Percentiles rank a stretch among this genome's conserved stretches.
Evolutionary conservation across 2,797 vertebrate species (phyloP).

Genomic region (Iguana delicatissima): DNA sequence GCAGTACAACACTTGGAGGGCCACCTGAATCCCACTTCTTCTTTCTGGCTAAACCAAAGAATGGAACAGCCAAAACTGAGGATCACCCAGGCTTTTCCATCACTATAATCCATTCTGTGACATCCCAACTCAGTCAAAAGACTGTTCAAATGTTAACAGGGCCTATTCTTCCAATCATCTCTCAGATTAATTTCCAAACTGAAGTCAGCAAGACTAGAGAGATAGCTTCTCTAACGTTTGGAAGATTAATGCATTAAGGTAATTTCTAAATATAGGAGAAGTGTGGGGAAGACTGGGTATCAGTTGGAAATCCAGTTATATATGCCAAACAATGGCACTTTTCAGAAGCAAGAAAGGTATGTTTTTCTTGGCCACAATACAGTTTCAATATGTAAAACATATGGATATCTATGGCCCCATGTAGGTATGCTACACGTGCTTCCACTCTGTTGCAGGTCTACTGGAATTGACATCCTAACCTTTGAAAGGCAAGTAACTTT

Average conservation of each 20-base stretch:
- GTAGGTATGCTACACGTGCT: not conserved
- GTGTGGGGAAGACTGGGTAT: constrained; percentile 6
- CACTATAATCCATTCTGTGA: not conserved
- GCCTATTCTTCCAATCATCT: not conserved
- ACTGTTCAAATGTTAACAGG: not conserved
- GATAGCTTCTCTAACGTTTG: not conserved
- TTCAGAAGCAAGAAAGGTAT: constrained; percentile 17
- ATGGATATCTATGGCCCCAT: not conserved
- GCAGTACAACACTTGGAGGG: too few species aligned
- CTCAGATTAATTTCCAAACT: not conserved
- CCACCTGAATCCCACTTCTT: too few species aligned
- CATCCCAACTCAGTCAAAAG: not conserved
- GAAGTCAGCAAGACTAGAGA: not conserved
- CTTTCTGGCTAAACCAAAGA: too few species aligned
- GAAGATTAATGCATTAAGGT: constrained; percentile 13
- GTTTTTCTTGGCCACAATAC: constrained; percentile 35
- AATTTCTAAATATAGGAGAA: constrained; percentile 16
- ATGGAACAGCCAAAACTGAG: too few species aligned
- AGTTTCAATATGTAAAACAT: constrained; percentile 25
- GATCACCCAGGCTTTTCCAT: too few species aligned
- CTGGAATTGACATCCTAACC: constrained; percentile 20
- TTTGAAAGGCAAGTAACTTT: not conserved
- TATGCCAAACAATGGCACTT: constrained; percentile 27
- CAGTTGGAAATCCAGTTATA: constrained; percentile 2
- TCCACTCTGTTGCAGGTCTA: not conserved